Percentiles rank a stretch among this genome's conserved stretches.
phyloP scores from a whole-genome alignment of 2,113 vertebrate species.

The Notarius lentiginosus region DNA sequence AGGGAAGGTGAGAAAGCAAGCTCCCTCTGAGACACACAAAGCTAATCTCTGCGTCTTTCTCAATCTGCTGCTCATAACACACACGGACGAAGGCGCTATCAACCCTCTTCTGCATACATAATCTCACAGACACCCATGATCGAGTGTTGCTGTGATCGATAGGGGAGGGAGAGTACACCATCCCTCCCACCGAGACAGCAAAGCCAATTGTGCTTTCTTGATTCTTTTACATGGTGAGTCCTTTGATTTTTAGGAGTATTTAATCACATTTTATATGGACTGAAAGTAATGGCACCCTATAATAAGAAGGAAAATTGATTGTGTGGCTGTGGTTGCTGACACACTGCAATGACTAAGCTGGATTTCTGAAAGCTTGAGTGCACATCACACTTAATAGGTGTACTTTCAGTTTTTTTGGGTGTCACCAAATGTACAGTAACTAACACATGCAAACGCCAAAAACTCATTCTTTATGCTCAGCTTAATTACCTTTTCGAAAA shows the following conservation, averaged over 20 bases:
- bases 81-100: background rate
- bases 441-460: background rate
- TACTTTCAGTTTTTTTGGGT: background rate
- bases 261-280: background rate
- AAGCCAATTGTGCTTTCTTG: background rate
- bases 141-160: background rate
- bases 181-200: background rate
- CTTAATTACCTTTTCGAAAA: slow-evolving; percentile 51
- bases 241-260: background rate
- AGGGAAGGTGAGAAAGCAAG: background rate
- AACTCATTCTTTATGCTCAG: background rate
- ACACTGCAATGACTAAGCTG: too few relatives aligned
- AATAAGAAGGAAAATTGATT: background rate
- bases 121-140: background rate
- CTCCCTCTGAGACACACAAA: background rate
- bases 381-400: too few relatives aligned
- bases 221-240: background rate
- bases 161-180: background rate
- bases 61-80: background rate
- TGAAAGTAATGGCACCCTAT: background rate
- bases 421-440: background rate
- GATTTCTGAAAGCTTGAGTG: background rate
- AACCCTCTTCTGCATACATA: background rate
- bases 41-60: background rate
- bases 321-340: background rate